Evolutionary conservation across 2,888 invertebrate genomes (phyloP).

Genomic region (Prosapia bicincta): DNA sequence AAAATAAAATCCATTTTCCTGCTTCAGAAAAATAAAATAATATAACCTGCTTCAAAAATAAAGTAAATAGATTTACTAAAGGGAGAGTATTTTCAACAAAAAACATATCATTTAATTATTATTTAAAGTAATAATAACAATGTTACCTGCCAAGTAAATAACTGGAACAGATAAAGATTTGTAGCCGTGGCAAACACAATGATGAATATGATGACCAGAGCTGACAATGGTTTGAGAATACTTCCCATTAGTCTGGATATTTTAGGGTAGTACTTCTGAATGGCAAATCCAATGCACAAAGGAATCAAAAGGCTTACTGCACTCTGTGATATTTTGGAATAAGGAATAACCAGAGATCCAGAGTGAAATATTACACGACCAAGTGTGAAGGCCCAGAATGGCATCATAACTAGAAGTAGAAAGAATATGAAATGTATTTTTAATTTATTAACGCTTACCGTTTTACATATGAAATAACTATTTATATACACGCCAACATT

Average conservation of each 20-base stretch:
- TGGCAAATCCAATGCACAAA: conserved; percentile 61
- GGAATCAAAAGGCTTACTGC: conserved; percentile 76
- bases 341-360: conserved; percentile 72
- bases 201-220: conserved; percentile 75
- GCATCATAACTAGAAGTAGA: conserved; percentile 69
- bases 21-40: no score
- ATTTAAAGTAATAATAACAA: no score
- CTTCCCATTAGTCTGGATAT: conserved; percentile 67
- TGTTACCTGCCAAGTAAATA: conserved; percentile 82
- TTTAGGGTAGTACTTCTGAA: conserved; percentile 52
- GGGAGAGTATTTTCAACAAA: no score
- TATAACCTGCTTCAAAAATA: no score
- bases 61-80: no score
- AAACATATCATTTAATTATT: no score
- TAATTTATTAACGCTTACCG: no score
- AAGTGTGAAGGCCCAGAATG: conserved; percentile 85
- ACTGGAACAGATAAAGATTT: conserved; percentile 83
- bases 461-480: no score
- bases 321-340: conserved; percentile 67
- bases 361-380: conserved; percentile 67
- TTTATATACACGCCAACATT: no score
- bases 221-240: conserved; percentile 80
- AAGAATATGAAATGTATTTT: no score
- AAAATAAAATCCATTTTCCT: no score
- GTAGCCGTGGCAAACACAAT: conserved; percentile 82